Evolutionary conservation across 2,888 invertebrate genomes (phyloP).

Genomic region (Ptilodon capucinus): DNA sequence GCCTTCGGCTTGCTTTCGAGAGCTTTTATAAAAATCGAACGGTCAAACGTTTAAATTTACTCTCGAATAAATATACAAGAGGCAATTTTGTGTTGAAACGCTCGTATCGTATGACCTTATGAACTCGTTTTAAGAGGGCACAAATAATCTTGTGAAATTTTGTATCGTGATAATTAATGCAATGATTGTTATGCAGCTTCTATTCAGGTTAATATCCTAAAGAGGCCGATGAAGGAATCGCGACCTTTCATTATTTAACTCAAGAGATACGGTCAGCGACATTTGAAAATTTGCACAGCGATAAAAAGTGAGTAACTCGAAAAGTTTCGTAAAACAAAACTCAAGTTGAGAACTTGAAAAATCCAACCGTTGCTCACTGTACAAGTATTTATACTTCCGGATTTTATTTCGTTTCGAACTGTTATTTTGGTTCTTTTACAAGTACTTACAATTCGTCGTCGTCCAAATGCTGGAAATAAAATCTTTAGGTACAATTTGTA

Average conservation of each 20-base stretch:
- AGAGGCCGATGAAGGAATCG: background rate
- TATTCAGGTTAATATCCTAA: background rate
- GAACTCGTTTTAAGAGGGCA: conserved; percentile 6
- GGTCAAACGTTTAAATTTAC: conserved; percentile 21
- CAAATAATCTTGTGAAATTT: conserved; percentile 2
- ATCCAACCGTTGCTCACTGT: conserved; percentile 25
- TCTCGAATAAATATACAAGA: conserved; percentile 22
- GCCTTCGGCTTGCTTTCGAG: conserved; percentile 34
- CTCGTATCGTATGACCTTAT: conserved; percentile 10
- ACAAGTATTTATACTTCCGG: conserved; percentile 17
- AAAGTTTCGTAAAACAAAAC: conserved; percentile 22
- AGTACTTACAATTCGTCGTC: conserved; percentile 7
- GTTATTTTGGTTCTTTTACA: conserved; percentile 27
- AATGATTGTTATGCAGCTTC: background rate
- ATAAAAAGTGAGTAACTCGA: conserved; percentile 7
- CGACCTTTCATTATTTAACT: background rate
- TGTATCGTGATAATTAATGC: background rate
- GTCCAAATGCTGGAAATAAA: background rate
- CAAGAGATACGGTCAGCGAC: conserved; percentile 5
- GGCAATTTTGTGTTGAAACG: conserved; percentile 19
- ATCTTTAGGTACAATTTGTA: background rate
- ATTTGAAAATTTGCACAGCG: conserved; percentile 8
- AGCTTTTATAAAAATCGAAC: conserved; percentile 46
- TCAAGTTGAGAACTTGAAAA: conserved; percentile 23
- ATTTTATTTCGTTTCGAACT: conserved; percentile 25